Percentiles rank a stretch among this genome's conserved stretches.
Conservation (phyloP, 2,888 invertebrate genomes). For the Lysandra coridon region DNA sequence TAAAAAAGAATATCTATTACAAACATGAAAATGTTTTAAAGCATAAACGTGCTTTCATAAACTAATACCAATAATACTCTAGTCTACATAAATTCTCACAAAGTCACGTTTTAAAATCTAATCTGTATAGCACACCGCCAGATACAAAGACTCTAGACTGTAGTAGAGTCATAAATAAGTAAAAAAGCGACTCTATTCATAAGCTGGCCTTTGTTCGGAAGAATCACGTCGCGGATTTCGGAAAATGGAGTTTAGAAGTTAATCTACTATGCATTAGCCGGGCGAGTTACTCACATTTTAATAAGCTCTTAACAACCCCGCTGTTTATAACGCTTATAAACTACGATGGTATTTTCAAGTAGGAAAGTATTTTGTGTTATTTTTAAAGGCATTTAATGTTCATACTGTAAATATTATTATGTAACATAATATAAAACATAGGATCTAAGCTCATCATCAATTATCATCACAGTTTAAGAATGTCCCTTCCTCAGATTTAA, state of each 20-base stretch:
- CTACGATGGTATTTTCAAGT: constrained; percentile 2
- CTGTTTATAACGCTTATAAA: neutral
- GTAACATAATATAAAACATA: no score
- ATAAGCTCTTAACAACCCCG: neutral
- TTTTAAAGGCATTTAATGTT: neutral
- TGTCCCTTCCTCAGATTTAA: no score
- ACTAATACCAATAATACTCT: neutral
- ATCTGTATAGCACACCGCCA: neutral
- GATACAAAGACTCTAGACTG: neutral
- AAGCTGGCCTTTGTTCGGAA: constrained; percentile 47
- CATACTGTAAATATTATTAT: no score
- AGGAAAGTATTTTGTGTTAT: constrained; percentile 12
- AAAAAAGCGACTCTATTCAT: constrained; percentile 45
- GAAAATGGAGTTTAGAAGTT: constrained; percentile 23
- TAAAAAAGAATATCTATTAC: no score
- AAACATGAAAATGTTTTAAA: no score
- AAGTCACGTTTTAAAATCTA: constrained; percentile 1
- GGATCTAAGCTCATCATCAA: no score
- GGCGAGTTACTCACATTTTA: constrained; percentile 8
- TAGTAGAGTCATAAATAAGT: constrained; percentile 51
- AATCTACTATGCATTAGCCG: constrained; percentile 14
- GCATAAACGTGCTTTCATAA: no score
- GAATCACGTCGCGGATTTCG: constrained; percentile 6
- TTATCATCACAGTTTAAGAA: no score
- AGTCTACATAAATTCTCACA: neutral